Evolutionary conservation across 2,797 vertebrate species (phyloP), one percentile per base, ranked within the genome.

Genomic region (Dendrocincla tyrannina): DNA sequence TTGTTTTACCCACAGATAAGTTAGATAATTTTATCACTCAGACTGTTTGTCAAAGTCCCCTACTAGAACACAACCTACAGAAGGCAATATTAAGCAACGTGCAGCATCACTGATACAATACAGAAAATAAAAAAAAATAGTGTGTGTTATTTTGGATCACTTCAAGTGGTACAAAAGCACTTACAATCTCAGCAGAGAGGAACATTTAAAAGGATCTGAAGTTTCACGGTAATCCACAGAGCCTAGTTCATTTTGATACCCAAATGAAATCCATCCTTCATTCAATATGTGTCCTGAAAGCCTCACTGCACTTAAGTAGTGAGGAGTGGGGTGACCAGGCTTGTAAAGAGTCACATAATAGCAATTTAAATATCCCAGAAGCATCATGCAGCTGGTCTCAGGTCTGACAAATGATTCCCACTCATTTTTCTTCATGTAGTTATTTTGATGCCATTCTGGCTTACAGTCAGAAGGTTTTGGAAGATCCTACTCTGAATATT

Each of bases 231-330:
- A 70, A 33, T 37, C 13, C 27, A 10, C 11, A 42, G 20, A 22
- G 27, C 33, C 42, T 76, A 32, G 37, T 20, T 13, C 46, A 35
- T 59, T 66, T 3, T 22, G 30, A 74, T 22, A 64, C 9, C 7
- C 19, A 52, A 69, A 37, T 35, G 18, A 72, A 86, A 52, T 33
- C 22, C 22, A 42, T 28, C 27, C 52, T 66, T 50, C 47, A 33
- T 22, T 32, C 39, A 25, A 8, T 28, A 33, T 18, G 41, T 27
- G 33, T 9, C 18, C 30, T 15, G 76, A 83, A 50, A 77, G n/a
- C 56, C 56, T 50, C 35, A 14, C 17, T 0, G 0, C 27, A 10
- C 27, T 25, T 13, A 15, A 70, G 32, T 5, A 30, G 23, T 4
- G 18, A 70, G 30, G 2, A 13, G 20, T 3, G 22, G 32, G 42